These are phyloP conservation scores for Paracentrotus lividus DNA, from an alignment of 53 echinoderm and acorn worm species.

Conservation along the genomic window DNA sequence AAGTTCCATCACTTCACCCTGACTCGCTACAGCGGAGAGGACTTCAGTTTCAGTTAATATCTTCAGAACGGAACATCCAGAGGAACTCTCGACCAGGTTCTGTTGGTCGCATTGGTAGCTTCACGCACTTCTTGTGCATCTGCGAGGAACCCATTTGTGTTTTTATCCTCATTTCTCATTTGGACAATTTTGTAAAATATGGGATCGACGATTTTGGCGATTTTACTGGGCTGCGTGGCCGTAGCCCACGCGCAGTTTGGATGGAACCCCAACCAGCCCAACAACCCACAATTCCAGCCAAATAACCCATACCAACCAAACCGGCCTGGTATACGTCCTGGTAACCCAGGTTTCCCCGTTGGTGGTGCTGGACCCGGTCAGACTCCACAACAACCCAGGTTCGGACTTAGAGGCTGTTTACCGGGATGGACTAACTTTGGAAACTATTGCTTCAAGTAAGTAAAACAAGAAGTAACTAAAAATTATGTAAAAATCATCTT, in stretches of 20 bases:
- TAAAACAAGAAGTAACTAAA: not conserved
- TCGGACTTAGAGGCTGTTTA: not conserved
- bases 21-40: constrained; percentile 28
- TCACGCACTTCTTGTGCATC: not conserved
- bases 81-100: not conserved
- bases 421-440: constrained; percentile 70
- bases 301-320: not conserved
- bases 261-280: not conserved
- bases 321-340: not conserved
- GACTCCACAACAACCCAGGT: not conserved
- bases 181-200: not conserved
- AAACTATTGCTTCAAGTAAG: constrained; percentile 69
- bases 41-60: not conserved
- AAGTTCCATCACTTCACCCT: constrained; percentile 40
- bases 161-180: not conserved
- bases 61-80: constrained; percentile 9
- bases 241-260: constrained; percentile 35
- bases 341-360: constrained; percentile 35
- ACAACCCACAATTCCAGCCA: constrained; percentile 1
- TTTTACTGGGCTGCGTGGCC: constrained; percentile 20
- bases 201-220: constrained; percentile 36
- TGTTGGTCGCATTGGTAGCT: not conserved
- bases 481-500: too few relatives aligned
- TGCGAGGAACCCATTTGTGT: not conserved
- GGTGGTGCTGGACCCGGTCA: constrained; percentile 39